phyloP scores from a whole-genome alignment of 2,113 vertebrate genomes.

The Actinemys pallida region DNA sequence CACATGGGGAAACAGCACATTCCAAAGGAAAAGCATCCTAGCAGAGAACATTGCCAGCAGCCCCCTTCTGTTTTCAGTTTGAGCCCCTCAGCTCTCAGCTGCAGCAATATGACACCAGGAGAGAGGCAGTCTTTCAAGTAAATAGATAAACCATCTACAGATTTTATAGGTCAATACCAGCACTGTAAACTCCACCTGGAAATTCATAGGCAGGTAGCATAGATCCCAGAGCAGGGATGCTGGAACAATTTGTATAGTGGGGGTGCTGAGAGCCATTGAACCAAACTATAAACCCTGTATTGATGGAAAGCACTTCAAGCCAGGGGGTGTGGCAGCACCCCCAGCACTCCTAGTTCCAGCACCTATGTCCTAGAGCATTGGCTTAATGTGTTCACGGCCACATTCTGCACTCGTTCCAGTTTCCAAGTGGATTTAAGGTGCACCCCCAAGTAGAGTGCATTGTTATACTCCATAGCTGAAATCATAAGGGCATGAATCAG shows the following conservation, averaged over 20 bases:
- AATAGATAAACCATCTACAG: background rate
- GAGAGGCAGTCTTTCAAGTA: background rate
- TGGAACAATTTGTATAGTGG: no score
- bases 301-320: no score
- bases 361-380: background rate
- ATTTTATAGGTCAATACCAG: background rate
- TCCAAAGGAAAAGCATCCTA: background rate
- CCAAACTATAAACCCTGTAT: no score
- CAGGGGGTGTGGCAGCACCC: no score
- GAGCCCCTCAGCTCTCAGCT: background rate
- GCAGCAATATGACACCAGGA: background rate
- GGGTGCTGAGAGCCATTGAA: no score
- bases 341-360: no score
- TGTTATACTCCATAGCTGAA: background rate
- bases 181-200: background rate
- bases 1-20: background rate
- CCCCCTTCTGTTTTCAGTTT: background rate
- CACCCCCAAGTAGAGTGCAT: background rate
- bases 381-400: background rate
- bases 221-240: background rate
- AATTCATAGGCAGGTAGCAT: background rate
- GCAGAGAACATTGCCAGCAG: no score
- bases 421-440: background rate
- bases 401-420: background rate
- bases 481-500: background rate